Base-by-base conservation (phyloP, 2,888 invertebrate genomes). In the Vannuccia rotundouncinata region DNA sequence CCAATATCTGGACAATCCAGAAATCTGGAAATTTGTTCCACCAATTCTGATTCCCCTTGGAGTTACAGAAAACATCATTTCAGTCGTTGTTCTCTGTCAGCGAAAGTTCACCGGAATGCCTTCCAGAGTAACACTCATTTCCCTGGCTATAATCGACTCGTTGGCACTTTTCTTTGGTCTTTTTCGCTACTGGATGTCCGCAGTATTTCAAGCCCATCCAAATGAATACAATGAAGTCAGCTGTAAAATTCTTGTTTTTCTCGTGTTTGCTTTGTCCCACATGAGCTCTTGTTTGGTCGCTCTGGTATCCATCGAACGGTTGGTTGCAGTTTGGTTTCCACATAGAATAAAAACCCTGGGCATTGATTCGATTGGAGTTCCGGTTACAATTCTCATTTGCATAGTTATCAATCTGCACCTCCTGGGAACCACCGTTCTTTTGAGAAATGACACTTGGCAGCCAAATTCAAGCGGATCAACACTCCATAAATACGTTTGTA, bases 41-140 rank as follows among this genome's bases (percentile, higher is more conserved):
- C 59, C 78, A 1, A 74, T 78, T 1, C 59, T 78, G 25, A 66
- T 78, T 59, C 78, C 78, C 1, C 29, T 78, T 77, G 78, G 78
- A n/a, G 78, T 78, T 1, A 66, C 59, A 28, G 78, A 78, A 77
- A 78, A 78, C 28, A 78, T 78, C 5, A 1, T 78, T 59, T 78
- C 78, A 17, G 78, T 78, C 1, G 31, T 78, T 10, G 78, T 78
- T 5, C 29, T 78, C 17, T n/a, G 45, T 2, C 22, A 59, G 22
- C 78, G 29, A 10, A 66, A 59, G 59, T 66, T 78, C 29, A 2
- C 5, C 17, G 66, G 29, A 29, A 78, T 78, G 66, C 78, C 78
- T 13, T 78, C 78, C n/a, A 59, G 78, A 66, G 28, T 5, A 25
- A 78, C 78, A n/a, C 66, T 78, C 60, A 78, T 78, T 22, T 31